Conservation (phyloP, 1,140 invertebrate species). For the Batillaria attramentaria region DNA sequence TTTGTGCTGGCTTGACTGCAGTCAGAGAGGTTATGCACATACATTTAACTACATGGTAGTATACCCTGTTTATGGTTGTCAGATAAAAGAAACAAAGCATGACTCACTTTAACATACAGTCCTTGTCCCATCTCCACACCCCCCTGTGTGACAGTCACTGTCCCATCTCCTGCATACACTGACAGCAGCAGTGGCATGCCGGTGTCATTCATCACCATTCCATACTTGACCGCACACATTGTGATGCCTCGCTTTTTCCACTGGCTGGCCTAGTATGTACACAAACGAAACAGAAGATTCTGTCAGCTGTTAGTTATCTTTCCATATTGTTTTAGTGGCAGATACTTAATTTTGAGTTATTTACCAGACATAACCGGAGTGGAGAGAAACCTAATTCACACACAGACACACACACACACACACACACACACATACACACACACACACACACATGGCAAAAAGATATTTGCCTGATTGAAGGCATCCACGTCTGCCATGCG, state of each 20-base stretch:
- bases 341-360: too few species aligned
- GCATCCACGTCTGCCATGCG: constrained; percentile 35
- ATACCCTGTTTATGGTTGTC: too few species aligned
- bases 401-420: too few species aligned
- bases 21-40: neutral
- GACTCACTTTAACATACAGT: constrained; percentile 79
- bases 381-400: too few species aligned
- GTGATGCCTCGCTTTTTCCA: constrained; percentile 51
- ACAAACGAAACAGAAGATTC: too few species aligned
- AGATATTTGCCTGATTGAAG: constrained; percentile 54
- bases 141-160: constrained; percentile 82
- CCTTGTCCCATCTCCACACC: constrained; percentile 92
- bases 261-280: constrained; percentile 35
- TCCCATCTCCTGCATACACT: constrained; percentile 82
- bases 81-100: neutral
- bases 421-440: too few species aligned
- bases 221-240: constrained; percentile 48
- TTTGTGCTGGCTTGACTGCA: too few species aligned
- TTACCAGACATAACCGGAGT: too few species aligned
- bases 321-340: too few species aligned
- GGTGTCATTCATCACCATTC: constrained; percentile 11
- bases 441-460: too few species aligned
- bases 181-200: constrained; percentile 79
- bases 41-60: too few species aligned
- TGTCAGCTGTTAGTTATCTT: too few species aligned